Evolutionary conservation across 2,888 invertebrate genomes (phyloP), one percentile per base, ranked within the genome.

Genomic region (Plagodis pulveraria): DNA sequence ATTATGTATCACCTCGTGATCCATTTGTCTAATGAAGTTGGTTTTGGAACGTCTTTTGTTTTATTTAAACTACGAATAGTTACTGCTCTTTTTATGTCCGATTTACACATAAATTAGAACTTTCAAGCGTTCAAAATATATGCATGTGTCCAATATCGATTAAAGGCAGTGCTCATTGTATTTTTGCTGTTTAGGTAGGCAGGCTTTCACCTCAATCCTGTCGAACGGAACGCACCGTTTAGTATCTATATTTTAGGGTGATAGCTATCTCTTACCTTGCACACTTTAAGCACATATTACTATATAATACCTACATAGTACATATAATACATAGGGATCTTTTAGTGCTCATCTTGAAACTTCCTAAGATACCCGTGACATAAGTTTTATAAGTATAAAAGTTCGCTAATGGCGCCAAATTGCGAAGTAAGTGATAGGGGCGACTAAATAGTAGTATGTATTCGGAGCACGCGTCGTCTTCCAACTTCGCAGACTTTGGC

Each of bases 1-100:
- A 59, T 52, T 56, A 60, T 60, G 52, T 52, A 52, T 61, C 65
- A 71, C 70, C 71, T 73, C 66, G 73, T 78, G 77, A 82, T 84
- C 78, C 81, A 77, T 80, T 76, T 76, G 74, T 75, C 73, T 85
- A 86, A 84, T 84, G 84, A 86, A 85, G 78, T 65, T 54, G 62
- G 62, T 66, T 68, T 68, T 50, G 51, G 58, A 52, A 64, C 51
- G 58, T 61, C 57, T 64, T 62, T 63, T 67, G 46, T 60, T 62
- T 60, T 61, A 63, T 58, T 53, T 57, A 56, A 34, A 22, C 48
- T 33, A 40, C 47, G 48, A 47, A 11, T 35, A 44, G 33, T 32
- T 35, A 33, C 6, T 12, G 42, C 33, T 50, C 54, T 54, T 54
- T 44, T 57, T 46, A 40, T 9, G 6, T n/a, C 12, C n/a, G 7